A percentile compares a stretch with the other conserved stretches of the same genome.
phyloP scores from a whole-genome alignment of 2,888 invertebrate species.

The Patella ulyssiponensis region DNA sequence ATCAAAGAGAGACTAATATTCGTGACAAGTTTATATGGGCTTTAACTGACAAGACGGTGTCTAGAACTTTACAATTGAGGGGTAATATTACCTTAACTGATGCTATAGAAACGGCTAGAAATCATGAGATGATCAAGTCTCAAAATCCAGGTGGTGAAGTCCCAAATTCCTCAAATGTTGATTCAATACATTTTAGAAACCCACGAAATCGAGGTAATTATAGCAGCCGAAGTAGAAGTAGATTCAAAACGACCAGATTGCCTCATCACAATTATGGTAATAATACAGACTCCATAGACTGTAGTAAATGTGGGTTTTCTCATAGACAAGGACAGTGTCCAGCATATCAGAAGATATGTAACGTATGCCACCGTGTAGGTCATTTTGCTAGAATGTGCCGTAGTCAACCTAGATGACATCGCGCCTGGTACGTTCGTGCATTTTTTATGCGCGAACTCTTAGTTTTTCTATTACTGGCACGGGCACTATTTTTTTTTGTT shows the following conservation, averaged over 20 bases:
- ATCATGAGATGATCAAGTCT: background rate
- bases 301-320: background rate
- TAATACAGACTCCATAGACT: background rate
- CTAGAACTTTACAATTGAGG: background rate
- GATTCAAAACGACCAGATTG: no score
- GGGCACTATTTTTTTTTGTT: no score
- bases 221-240: no score
- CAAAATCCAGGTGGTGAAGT: background rate
- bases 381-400: background rate
- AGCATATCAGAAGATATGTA: background rate
- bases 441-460: no score
- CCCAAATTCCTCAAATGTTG: background rate
- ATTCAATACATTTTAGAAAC: background rate
- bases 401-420: background rate
- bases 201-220: no score
- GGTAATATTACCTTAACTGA: background rate
- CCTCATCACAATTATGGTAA: background rate
- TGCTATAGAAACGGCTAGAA: background rate
- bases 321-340: background rate
- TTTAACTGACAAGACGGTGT: background rate
- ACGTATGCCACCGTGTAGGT: background rate
- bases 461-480: no score
- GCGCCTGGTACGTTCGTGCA: no score
- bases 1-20: background rate
- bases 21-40: background rate